phyloP scores from a whole-genome alignment of 2,888 invertebrate species.

The Agapetus fuscipes region DNA sequence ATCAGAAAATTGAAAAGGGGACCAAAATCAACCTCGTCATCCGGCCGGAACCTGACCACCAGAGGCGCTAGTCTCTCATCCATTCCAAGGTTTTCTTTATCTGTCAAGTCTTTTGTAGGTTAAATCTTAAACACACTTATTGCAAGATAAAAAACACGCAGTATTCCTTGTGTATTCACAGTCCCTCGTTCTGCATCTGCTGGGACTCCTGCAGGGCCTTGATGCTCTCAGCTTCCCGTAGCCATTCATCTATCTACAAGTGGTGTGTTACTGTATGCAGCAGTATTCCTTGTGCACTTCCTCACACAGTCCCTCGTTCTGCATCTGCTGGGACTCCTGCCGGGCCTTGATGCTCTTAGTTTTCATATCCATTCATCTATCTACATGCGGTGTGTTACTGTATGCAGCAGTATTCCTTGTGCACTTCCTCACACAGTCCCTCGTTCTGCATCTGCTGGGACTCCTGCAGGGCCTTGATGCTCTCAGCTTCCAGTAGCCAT shows the following conservation, averaged over 20 bases:
- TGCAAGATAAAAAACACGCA: too few relatives aligned
- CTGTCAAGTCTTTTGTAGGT: too few relatives aligned
- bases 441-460: slow-evolving; percentile 27
- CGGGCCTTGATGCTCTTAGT: slow-evolving; percentile 48
- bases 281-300: slow-evolving; percentile 8
- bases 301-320: slow-evolving; percentile 19
- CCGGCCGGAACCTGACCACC: too few relatives aligned
- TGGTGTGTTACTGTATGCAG: slow-evolving; percentile 13
- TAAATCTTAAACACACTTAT: too few relatives aligned
- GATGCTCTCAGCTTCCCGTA: slow-evolving; percentile 48
- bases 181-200: slow-evolving; percentile 25
- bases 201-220: slow-evolving; percentile 37
- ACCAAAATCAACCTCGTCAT: too few relatives aligned
- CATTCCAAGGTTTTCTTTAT: too few relatives aligned
- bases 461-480: slow-evolving; percentile 41
- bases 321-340: slow-evolving; percentile 29
- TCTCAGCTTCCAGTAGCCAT: slow-evolving; percentile 51
- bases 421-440: slow-evolving; percentile 4
- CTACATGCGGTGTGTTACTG: too few relatives aligned
- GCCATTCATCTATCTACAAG: slow-evolving; percentile 48
- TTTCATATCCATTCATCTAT: slow-evolving; percentile 46
- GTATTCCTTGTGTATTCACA: too few relatives aligned
- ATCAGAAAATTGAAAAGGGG: too few relatives aligned
- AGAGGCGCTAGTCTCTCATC: too few relatives aligned
- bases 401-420: slow-evolving; percentile 9